Percentiles rank a stretch among this genome's conserved stretches.
Conservation (phyloP, 2,797 vertebrate species). For the Diplodus puntazzo region DNA sequence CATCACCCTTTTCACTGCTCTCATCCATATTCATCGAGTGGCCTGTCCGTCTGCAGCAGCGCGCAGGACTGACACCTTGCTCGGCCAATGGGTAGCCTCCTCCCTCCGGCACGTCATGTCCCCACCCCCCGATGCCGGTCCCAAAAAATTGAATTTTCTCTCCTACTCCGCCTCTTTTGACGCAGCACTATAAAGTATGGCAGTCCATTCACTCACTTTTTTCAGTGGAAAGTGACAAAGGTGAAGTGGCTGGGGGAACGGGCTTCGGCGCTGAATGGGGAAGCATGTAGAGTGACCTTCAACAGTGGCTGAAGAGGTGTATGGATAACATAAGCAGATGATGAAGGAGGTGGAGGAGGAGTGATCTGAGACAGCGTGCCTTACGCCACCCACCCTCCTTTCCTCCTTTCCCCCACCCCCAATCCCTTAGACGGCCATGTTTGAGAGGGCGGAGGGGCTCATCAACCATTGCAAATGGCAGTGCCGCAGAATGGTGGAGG, state of each 20-base stretch:
- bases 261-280: conserved; percentile 47
- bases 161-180: conserved; percentile 87
- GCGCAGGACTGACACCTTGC: conserved; percentile 81
- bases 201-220: conserved; percentile 81
- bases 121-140: conserved; percentile 76
- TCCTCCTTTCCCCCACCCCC: conserved; percentile 79
- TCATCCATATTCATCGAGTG: conserved; percentile 92
- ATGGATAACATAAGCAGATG: conserved; percentile 76
- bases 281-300: conserved; percentile 79
- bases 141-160: conserved; percentile 82
- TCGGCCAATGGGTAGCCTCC: conserved; percentile 81
- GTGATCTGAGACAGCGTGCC: conserved; percentile 77
- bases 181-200: conserved; percentile 89
- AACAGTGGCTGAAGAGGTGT: conserved; percentile 71
- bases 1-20: conserved; percentile 89
- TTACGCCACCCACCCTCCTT: conserved; percentile 77
- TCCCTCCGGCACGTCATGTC: conserved; percentile 73
- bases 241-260: conserved; percentile 68
- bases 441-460: conserved; percentile 86
- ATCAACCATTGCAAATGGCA: conserved; percentile 88
- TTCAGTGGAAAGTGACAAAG: conserved; percentile 80
- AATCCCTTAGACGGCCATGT: conserved; percentile 85
- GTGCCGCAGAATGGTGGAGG: conserved; percentile 88
- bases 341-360: conserved; percentile 80
- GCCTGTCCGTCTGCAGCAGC: conserved; percentile 88